Conservation (phyloP, 2,113 vertebrate species). For the Burhinus oedicnemus region DNA sequence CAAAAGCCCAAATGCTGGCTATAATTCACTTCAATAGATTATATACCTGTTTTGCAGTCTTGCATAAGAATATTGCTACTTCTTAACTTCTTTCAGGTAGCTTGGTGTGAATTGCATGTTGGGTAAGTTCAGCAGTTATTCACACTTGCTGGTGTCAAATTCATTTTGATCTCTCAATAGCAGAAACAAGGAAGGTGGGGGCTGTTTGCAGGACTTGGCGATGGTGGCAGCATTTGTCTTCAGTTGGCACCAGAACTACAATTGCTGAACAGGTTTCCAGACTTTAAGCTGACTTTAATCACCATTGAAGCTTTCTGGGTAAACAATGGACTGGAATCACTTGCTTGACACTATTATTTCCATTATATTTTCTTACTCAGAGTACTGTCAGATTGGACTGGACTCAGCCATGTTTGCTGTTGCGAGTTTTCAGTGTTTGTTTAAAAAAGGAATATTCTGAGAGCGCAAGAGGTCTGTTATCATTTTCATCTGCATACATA, state of each 20-base stretch:
- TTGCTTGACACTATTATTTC: not conserved
- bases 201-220: not conserved
- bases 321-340: not conserved
- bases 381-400: not conserved
- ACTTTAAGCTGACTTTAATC: not conserved
- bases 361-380: not conserved
- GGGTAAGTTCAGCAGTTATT: not conserved
- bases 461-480: slow-evolving; percentile 3
- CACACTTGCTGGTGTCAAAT: not conserved
- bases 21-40: not conserved
- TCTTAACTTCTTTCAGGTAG: not conserved
- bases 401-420: not conserved
- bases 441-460: slow-evolving; percentile 35
- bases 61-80: not conserved
- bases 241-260: not conserved
- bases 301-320: not conserved
- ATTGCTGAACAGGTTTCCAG: not conserved
- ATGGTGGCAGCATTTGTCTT: not conserved
- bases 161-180: not conserved
- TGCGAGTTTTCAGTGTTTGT: slow-evolving; percentile 15
- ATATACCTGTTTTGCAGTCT: not conserved
- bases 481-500: slow-evolving; percentile 59
- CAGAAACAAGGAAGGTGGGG: not conserved
- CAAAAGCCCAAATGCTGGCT: not conserved
- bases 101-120: not conserved